Evolutionary conservation across 2,797 vertebrate species (phyloP).

Genomic region (Otolemur crassicaudatus): DNA sequence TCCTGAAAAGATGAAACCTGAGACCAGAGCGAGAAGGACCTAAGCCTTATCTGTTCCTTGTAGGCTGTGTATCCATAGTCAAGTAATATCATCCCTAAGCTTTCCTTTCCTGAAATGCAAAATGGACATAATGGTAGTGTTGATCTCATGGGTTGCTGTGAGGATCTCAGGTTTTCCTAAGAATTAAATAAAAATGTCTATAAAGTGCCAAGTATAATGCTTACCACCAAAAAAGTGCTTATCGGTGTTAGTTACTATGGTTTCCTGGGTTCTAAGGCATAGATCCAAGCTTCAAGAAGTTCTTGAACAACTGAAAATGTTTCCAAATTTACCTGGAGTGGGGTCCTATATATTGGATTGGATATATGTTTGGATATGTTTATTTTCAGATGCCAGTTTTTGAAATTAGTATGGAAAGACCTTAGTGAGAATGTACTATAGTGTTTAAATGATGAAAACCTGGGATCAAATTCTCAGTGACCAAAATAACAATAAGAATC

Average conservation of each 20-base stretch:
- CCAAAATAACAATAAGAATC: neutral
- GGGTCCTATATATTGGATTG: neutral
- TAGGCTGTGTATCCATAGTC: neutral
- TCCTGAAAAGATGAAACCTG: conserved; percentile 17
- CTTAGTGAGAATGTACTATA: no score
- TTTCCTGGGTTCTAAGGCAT: neutral
- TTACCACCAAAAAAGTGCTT: neutral
- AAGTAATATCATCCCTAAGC: conserved; percentile 1
- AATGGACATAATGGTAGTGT: conserved; percentile 20
- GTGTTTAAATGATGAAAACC: no score
- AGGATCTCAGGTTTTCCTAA: neutral
- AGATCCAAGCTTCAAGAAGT: neutral
- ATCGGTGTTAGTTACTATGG: conserved; percentile 1
- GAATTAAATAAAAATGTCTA: conserved; percentile 38
- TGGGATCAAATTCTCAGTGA: conserved; percentile 27
- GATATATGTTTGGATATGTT: no score
- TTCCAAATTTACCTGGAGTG: conserved; percentile 48
- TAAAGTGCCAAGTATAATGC: neutral
- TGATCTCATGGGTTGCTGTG: neutral
- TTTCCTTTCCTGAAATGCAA: neutral
- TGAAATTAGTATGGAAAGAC: no score
- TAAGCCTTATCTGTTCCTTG: conserved; percentile 17
- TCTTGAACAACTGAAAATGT: conserved; percentile 41
- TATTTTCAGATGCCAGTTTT: no score
- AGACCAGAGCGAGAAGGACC: neutral